phyloP scores from a whole-genome alignment of 2,888 invertebrate genomes.

The Hypolimnas misippus region DNA sequence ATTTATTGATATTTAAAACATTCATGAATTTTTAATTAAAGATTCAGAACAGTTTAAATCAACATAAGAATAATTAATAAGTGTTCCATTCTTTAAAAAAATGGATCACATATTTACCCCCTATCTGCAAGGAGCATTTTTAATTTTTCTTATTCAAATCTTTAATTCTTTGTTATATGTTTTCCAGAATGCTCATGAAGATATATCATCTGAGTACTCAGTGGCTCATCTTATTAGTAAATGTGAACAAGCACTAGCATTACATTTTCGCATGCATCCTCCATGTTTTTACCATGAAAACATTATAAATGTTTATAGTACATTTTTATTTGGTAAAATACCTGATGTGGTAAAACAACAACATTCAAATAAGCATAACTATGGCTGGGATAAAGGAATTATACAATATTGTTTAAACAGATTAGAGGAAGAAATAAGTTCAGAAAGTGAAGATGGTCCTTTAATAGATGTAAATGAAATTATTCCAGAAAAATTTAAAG shows the following conservation, averaged over 20 bases:
- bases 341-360: slow-evolving; percentile 63
- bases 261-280: slow-evolving; percentile 68
- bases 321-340: slow-evolving; percentile 63
- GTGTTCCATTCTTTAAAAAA: too few relatives aligned
- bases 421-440: slow-evolving; percentile 66
- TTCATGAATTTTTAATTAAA: too few relatives aligned
- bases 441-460: slow-evolving; percentile 62
- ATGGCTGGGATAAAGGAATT: slow-evolving; percentile 62
- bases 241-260: slow-evolving; percentile 65
- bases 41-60: too few relatives aligned
- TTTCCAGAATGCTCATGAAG: slow-evolving; percentile 78
- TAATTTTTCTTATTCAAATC: not conserved
- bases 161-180: not conserved
- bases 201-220: slow-evolving; percentile 57
- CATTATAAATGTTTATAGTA: slow-evolving; percentile 63
- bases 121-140: too few relatives aligned
- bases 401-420: slow-evolving; percentile 72
- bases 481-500: slow-evolving; percentile 46
- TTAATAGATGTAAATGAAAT: slow-evolving; percentile 56
- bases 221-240: slow-evolving; percentile 60
- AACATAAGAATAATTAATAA: too few relatives aligned
- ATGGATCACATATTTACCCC: too few relatives aligned
- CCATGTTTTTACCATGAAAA: slow-evolving; percentile 53
- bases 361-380: slow-evolving; percentile 64
- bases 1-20: too few relatives aligned